phyloP scores from a whole-genome alignment of 2,888 invertebrate genomes.

The Cremastinae sp. region DNA sequence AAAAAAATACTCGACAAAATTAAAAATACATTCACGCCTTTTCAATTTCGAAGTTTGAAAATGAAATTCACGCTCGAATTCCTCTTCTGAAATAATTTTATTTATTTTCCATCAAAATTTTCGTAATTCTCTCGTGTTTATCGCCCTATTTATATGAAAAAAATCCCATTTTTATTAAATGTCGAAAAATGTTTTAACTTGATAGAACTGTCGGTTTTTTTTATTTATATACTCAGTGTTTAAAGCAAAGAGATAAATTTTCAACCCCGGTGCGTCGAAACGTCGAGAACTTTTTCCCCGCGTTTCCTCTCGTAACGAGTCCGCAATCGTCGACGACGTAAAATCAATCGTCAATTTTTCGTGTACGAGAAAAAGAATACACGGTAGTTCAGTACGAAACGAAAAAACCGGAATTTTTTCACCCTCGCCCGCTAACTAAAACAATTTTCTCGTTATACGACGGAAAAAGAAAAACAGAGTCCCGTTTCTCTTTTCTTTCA shows the following conservation, averaged over 20 bases:
- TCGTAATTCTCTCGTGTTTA: too few relatives aligned
- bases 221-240: too few relatives aligned
- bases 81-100: too few relatives aligned
- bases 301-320: not conserved
- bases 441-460: constrained; percentile 50
- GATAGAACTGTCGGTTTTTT: too few relatives aligned
- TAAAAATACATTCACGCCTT: too few relatives aligned
- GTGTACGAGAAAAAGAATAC: not conserved
- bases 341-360: constrained; percentile 41
- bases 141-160: too few relatives aligned
- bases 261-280: not conserved
- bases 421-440: constrained; percentile 12
- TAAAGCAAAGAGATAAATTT: not conserved
- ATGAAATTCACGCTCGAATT: too few relatives aligned
- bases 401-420: constrained; percentile 9
- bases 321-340: constrained; percentile 14
- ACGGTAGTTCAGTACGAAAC: not conserved
- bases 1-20: not conserved
- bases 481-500: constrained; percentile 33
- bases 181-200: too few relatives aligned
- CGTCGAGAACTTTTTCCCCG: not conserved
- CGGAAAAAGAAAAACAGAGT: constrained; percentile 10
- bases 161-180: too few relatives aligned
- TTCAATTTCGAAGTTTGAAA: too few relatives aligned
- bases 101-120: too few relatives aligned